These are phyloP conservation scores for Ichneumoninae sp. DNA, from an alignment of 2,888 invertebrate species.

Conservation along the genomic window DNA sequence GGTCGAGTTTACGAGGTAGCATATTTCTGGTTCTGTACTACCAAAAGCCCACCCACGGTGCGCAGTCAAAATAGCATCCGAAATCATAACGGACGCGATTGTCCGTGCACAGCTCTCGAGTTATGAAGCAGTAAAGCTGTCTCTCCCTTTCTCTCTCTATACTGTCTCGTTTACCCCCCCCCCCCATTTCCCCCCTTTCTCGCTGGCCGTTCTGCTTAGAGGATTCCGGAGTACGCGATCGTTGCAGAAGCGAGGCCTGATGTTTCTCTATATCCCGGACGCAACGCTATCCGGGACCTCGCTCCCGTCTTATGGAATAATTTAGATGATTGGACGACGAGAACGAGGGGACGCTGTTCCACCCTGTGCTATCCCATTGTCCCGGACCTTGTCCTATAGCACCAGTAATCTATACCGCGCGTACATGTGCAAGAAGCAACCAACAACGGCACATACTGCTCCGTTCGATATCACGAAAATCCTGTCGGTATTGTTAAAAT, in stretches of 20 bases:
- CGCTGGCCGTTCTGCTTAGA: conserved; percentile 46
- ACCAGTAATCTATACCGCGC: conserved; percentile 19
- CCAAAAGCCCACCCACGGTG: conserved; percentile 80
- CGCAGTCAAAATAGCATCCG: conserved; percentile 83
- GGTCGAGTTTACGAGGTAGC: conserved; percentile 82
- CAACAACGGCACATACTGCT: conserved; percentile 5
- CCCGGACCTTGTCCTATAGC: conserved; percentile 53
- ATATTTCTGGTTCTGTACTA: conserved; percentile 83
- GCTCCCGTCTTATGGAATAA: conserved; percentile 81
- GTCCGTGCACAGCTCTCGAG: conserved; percentile 79
- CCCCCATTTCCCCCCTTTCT: conserved; percentile 27
- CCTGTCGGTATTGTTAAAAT: neutral
- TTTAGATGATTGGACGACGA: conserved; percentile 81
- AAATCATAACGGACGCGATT: conserved; percentile 84
- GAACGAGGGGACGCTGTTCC: conserved; percentile 71
- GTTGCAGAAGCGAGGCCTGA: conserved; percentile 52
- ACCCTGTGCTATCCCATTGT: conserved; percentile 71
- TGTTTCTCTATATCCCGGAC: conserved; percentile 60
- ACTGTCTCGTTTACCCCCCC: conserved; percentile 55
- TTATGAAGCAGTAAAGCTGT: conserved; percentile 83
- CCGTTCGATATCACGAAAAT: neutral
- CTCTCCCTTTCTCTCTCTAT: conserved; percentile 62
- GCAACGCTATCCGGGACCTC: conserved; percentile 47
- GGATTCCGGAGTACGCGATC: conserved; percentile 54
- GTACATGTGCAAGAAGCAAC: conserved; percentile 33